Evolutionary conservation across 2,113 vertebrate genomes (phyloP).

Genomic region (Eptesicus fuscus): DNA sequence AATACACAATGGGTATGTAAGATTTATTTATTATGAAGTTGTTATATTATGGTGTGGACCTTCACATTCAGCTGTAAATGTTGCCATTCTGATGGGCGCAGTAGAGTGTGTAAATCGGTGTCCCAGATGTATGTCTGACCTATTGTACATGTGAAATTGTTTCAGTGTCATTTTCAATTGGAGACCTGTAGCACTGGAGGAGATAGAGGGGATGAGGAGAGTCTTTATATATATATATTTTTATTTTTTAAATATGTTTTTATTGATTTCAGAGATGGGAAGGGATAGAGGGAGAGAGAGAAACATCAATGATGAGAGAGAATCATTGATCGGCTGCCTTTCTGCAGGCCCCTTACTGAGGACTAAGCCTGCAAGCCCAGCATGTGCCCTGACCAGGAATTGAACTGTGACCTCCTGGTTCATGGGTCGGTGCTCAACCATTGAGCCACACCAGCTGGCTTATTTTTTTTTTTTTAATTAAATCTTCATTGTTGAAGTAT

Average conservation of each 20-base stretch:
- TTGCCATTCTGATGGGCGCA: background rate
- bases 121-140: background rate
- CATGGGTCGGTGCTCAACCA: too few relatives aligned
- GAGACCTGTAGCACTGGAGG: background rate
- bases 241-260: background rate
- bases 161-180: background rate
- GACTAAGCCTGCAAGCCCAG: too few relatives aligned
- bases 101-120: background rate
- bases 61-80: background rate
- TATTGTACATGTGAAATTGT: background rate
- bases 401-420: too few relatives aligned
- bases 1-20: slow-evolving; percentile 93
- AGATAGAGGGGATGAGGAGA: background rate
- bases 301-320: too few relatives aligned
- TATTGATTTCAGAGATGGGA: too few relatives aligned
- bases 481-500: too few relatives aligned
- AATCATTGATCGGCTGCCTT: too few relatives aligned
- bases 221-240: background rate
- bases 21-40: background rate
- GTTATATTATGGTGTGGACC: background rate
- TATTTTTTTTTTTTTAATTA: too few relatives aligned
- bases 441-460: too few relatives aligned
- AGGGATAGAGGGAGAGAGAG: too few relatives aligned
- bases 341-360: too few relatives aligned
- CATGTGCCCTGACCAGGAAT: too few relatives aligned